These are phyloP conservation scores for Solenodon paradoxus DNA, from an alignment of 2,113 vertebrate genomes.

Conservation along the genomic window DNA sequence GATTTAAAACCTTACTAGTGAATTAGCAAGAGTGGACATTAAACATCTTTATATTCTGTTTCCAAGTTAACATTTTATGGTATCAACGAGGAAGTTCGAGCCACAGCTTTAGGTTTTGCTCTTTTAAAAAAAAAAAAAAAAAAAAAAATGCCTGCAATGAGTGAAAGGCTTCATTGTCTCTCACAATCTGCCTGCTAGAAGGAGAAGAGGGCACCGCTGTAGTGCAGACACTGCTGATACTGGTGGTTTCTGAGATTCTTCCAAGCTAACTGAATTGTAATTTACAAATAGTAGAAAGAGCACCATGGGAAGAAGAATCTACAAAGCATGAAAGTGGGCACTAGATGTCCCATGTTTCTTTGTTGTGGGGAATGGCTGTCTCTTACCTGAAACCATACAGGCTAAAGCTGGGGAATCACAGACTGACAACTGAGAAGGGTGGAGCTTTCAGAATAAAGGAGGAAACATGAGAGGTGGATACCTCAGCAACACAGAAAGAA, in stretches of 20 bases:
- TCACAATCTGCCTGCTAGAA: neutral
- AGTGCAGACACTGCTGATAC: neutral
- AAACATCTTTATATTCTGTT: neutral
- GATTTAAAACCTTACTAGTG: neutral
- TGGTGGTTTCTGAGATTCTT: accelerated
- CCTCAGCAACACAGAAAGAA: neutral
- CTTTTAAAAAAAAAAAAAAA: slow-evolving; percentile 4
- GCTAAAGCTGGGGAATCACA: neutral
- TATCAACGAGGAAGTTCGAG: slow-evolving; percentile 8
- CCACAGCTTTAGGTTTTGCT: slow-evolving; percentile 4
- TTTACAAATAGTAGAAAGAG: neutral
- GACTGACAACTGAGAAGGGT: neutral
- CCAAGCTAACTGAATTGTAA: neutral
- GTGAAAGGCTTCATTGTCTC: neutral
- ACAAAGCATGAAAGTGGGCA: neutral
- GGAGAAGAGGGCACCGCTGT: neutral
- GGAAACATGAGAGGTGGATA: neutral
- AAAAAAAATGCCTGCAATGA: too few species aligned
- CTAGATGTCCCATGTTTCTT: neutral
- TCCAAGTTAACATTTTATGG: slow-evolving; percentile 19
- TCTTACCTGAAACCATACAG: neutral
- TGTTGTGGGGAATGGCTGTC: neutral
- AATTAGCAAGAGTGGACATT: slow-evolving; percentile 7
- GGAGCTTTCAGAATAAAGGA: neutral
- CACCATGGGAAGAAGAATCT: neutral